phyloP scores from a whole-genome alignment of 1,140 invertebrate genomes.

The Neodiprion fabricii region DNA sequence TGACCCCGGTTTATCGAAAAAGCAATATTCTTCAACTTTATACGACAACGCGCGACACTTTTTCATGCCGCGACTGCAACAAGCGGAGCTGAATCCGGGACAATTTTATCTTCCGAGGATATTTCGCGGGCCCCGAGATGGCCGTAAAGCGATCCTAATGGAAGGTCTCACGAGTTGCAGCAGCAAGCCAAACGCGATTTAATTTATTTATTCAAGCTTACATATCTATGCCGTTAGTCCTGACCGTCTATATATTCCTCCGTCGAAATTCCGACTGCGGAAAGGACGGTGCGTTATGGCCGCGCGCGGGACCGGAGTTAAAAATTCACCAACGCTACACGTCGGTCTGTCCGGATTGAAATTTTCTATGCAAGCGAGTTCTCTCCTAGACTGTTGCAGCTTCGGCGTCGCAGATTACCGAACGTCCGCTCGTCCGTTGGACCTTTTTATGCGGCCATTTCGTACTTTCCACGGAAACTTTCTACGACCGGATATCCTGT shows the following conservation, averaged over 20 bases:
- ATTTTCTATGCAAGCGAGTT: not conserved
- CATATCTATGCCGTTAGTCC: not conserved
- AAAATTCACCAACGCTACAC: not conserved
- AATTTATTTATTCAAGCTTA: conserved; percentile 2
- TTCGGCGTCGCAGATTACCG: not conserved
- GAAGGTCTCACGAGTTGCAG: not conserved
- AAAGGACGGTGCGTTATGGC: too few relatives aligned
- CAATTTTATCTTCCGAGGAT: not conserved
- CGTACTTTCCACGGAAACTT: too few relatives aligned
- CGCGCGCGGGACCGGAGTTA: not conserved
- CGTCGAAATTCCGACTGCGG: too few relatives aligned
- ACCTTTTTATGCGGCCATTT: too few relatives aligned
- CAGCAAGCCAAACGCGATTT: not conserved
- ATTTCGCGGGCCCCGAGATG: not conserved
- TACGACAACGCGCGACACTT: too few relatives aligned
- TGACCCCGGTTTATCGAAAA: too few relatives aligned
- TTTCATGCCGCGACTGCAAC: too few relatives aligned
- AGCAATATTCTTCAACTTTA: too few relatives aligned
- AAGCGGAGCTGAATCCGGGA: too few relatives aligned
- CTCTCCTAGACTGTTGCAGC: not conserved
- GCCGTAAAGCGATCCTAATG: not conserved
- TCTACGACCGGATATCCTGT: too few relatives aligned
- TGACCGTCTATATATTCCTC: not conserved
- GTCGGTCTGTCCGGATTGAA: not conserved
- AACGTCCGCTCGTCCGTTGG: too few relatives aligned